Evolutionary conservation across 2,888 invertebrate species (phyloP).

Genomic region (Loripinus fragilis): DNA sequence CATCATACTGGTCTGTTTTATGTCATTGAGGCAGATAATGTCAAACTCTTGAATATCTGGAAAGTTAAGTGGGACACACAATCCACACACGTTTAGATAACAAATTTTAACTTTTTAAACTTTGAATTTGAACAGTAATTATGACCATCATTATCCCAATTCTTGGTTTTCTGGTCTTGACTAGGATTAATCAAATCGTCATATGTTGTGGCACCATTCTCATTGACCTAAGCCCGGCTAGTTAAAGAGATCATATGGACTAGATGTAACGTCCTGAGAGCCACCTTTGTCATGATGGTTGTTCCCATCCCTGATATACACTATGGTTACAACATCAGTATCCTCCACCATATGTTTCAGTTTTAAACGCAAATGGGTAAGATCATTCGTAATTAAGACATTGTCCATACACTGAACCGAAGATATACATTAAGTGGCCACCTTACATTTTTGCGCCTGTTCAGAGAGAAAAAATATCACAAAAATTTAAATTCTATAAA

Average conservation of each 20-base stretch:
- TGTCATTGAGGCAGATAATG: background rate
- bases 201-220: background rate
- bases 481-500: too few species aligned
- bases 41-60: conserved; percentile 10
- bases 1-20: conserved; percentile 14
- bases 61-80: background rate
- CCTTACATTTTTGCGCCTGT: too few species aligned
- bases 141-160: background rate
- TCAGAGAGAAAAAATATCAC: too few species aligned
- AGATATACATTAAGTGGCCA: too few species aligned
- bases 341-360: conserved; percentile 25
- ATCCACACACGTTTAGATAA: background rate
- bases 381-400: conserved; percentile 24
- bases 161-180: background rate
- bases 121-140: conserved; percentile 10
- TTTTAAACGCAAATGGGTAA: conserved; percentile 12
- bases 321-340: conserved; percentile 10
- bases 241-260: conserved; percentile 16
- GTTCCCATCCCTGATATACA: conserved; percentile 11
- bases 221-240: conserved; percentile 7
- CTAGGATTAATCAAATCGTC: background rate
- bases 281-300: conserved; percentile 1
- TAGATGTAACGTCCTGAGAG: background rate
- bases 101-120: conserved; percentile 11
- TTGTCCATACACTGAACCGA: too few species aligned